A percentile compares a stretch with the other conserved stretches of the same genome.
phyloP scores from a whole-genome alignment of 2,888 invertebrate genomes.

The Mimachlamys varia region DNA sequence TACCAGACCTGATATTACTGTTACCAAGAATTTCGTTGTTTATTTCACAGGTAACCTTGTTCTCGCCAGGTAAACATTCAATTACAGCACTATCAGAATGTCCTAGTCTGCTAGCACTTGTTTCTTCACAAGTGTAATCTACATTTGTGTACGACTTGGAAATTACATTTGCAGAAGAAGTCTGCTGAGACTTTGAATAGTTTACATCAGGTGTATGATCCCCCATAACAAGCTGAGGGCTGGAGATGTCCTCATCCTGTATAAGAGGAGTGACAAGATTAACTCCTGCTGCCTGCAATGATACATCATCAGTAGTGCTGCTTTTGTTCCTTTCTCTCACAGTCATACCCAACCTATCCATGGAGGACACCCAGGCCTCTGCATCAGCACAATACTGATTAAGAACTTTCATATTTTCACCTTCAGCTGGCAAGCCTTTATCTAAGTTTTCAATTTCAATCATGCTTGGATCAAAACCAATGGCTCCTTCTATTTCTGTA shows the following conservation, averaged over 20 bases:
- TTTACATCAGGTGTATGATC: neutral
- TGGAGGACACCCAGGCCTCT: neutral
- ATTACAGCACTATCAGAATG: neutral
- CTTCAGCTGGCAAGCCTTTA: neutral
- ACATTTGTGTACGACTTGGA: neutral
- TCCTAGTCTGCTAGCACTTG: neutral
- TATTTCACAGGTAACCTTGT: neutral
- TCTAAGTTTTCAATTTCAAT: neutral
- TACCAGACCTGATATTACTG: neutral
- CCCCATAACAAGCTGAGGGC: neutral
- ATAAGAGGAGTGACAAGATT: neutral
- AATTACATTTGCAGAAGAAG: neutral
- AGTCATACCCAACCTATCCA: neutral
- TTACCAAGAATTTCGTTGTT: neutral
- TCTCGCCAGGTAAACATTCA: neutral
- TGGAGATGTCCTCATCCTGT: neutral
- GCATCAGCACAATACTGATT: neutral
- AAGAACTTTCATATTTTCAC: neutral
- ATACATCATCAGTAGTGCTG: neutral
- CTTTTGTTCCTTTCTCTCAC: neutral
- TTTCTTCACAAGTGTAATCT: neutral
- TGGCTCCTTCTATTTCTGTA: neutral
- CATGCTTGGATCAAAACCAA: slow-evolving; percentile 19
- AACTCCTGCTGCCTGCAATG: neutral
- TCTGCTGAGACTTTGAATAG: neutral